phyloP scores from a whole-genome alignment of 1,140 invertebrate genomes.

The Arion vulgaris region DNA sequence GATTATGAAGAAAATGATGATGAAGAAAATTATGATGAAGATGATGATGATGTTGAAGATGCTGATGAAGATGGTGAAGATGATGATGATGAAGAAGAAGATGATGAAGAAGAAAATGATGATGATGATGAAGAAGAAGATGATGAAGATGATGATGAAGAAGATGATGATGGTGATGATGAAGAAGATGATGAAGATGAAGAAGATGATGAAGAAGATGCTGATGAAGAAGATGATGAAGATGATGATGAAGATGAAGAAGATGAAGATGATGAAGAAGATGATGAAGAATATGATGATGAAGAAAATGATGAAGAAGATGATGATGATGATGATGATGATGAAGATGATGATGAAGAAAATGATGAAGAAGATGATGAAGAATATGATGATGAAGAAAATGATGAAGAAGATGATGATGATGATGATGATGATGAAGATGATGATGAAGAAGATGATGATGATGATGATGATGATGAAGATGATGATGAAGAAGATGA shows the following conservation, averaged over 20 bases:
- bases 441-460: constrained; percentile 13
- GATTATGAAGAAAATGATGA: neutral
- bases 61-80: neutral
- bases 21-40: too few species aligned
- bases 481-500: neutral
- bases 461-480: neutral
- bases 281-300: too few species aligned
- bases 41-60: neutral
- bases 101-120: neutral
- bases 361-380: constrained; percentile 10
- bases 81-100: neutral
- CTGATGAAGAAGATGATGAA: too few species aligned
- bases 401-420: neutral
- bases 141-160: too few species aligned
- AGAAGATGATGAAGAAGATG: too few species aligned
- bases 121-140: too few species aligned
- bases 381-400: too few species aligned
- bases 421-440: neutral
- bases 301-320: neutral
- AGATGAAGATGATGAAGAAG: too few species aligned
- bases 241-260: too few species aligned
- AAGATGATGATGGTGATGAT: too few species aligned
- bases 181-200: too few species aligned
- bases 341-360: neutral
- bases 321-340: neutral